phyloP scores from a whole-genome alignment of 2,797 vertebrate genomes.

The Oreortyx pictus region DNA sequence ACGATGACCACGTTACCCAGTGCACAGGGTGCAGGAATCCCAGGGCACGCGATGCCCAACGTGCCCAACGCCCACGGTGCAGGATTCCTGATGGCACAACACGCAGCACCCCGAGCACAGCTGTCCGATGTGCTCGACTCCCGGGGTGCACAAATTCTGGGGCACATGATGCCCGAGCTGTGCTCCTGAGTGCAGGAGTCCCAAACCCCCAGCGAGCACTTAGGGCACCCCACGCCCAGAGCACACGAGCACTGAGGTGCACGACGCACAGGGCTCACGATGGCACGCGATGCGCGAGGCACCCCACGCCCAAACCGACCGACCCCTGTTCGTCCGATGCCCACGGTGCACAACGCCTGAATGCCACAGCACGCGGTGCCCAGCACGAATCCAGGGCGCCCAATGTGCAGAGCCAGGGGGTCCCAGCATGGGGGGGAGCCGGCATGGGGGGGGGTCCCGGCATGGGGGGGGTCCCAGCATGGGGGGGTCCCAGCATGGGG shows the following conservation, averaged over 20 bases:
- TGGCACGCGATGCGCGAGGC: not conserved
- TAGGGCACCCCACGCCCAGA: not conserved
- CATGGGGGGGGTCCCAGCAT: too few species aligned
- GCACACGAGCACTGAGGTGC: not conserved
- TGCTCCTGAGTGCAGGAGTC: too few species aligned
- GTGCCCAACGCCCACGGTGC: not conserved
- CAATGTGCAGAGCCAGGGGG: not conserved
- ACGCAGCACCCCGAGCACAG: not conserved
- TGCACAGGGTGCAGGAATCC: not conserved
- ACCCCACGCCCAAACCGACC: not conserved
- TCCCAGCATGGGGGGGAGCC: too few species aligned
- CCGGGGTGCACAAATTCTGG: not conserved
- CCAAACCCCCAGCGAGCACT: too few species aligned
- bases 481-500: too few species aligned
- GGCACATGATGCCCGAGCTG: too few species aligned
- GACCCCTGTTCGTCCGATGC: too few species aligned
- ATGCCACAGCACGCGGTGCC: not conserved
- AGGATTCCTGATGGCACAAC: too few species aligned
- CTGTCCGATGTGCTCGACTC: not conserved
- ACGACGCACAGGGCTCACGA: not conserved
- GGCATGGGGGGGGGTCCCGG: too few species aligned
- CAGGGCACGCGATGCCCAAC: not conserved
- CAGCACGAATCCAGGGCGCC: not conserved
- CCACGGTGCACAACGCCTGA: too few species aligned
- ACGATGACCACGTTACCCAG: too few species aligned